Evolutionary conservation across 2,113 vertebrate species (phyloP), one percentile per base, ranked within the genome.

Genomic region (Poecilia latipinna): DNA sequence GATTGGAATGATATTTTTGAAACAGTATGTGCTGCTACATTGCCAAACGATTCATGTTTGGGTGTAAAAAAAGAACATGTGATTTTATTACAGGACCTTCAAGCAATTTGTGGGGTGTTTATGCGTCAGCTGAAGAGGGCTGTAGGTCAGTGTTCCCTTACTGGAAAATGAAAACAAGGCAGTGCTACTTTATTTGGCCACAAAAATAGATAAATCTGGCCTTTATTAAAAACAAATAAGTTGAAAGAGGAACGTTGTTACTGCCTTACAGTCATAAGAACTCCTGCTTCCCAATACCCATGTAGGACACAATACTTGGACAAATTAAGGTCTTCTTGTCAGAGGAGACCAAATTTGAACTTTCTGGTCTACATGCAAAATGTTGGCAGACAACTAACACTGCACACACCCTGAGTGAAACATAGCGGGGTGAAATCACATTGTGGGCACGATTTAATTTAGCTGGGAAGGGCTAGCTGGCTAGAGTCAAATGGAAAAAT

Each of bases 11-110:
- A 74, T 62, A 51, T 37, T 74, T 76, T 68, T 75, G 12, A 75
- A 72, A 77, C 73, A 80, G 70, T 77, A 6, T 4, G 68, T 79
- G 65, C 37, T 7, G 44, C 17, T 48, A 48, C 44, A 48, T 48
- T 48, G 13, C 44, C 44, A 37, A 75, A 79, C 72, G 57, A 68
- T 75, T 65, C 77, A 65, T 72, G 67, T 79, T 64, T 65, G 77
- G 61, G 26, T 31, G 29, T 7, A 42, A 13, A 32, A 44, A 44
- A 48, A 17, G 44, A 48, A 48, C 61, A 70, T 78, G 77, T 82
- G 80, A 82, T 65, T 85, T 78, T 68, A 75, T 77, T 70, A 65
- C 8, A n/a, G 22, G 22, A 57, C 22, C 51, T 57, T 57, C 24
- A 57, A 57, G 24, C 51, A 24, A 8, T 57, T 57, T 57, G 19